Conservation (phyloP, 2,797 vertebrate genomes). For the Echiichthys vipera region DNA sequence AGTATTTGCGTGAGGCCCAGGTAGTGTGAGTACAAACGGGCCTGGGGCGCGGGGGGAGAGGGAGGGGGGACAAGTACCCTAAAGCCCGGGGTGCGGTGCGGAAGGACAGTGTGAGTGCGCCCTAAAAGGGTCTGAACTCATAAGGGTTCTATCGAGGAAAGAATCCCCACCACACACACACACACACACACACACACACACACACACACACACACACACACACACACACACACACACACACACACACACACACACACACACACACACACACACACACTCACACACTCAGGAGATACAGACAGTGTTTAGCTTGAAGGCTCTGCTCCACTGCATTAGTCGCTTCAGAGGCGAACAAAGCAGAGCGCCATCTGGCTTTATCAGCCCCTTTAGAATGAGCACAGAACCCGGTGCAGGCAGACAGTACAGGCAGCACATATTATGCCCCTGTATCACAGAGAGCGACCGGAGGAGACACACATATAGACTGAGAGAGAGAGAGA, state of each 20-base stretch:
- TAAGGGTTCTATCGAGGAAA: constrained; percentile 39
- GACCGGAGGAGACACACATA: constrained; percentile 7
- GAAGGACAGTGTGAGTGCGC: too few relatives aligned
- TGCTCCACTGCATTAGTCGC: constrained; percentile 66
- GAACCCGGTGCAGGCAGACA: constrained; percentile 36
- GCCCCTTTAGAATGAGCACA: constrained; percentile 48
- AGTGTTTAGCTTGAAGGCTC: constrained; percentile 54
- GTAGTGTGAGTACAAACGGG: too few relatives aligned
- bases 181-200: constrained; percentile 10
- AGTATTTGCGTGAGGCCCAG: too few relatives aligned
- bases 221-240: too few relatives aligned
- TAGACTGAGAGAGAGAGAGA: background rate
- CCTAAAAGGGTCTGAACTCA: constrained; percentile 20
- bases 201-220: constrained; percentile 19
- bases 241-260: constrained; percentile 13
- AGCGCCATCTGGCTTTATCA: constrained; percentile 71
- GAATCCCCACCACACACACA: constrained; percentile 6
- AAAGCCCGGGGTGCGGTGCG: too few relatives aligned
- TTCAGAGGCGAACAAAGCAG: constrained; percentile 65
- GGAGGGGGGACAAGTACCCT: too few relatives aligned
- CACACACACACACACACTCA: constrained; percentile 11
- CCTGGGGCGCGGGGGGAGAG: too few relatives aligned
- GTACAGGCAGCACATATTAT: constrained; percentile 36
- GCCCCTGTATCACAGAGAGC: constrained; percentile 51
- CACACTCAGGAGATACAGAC: constrained; percentile 42